Evolutionary conservation across 2,888 invertebrate genomes (phyloP).

Genomic region (Seladonia tumulorum): DNA sequence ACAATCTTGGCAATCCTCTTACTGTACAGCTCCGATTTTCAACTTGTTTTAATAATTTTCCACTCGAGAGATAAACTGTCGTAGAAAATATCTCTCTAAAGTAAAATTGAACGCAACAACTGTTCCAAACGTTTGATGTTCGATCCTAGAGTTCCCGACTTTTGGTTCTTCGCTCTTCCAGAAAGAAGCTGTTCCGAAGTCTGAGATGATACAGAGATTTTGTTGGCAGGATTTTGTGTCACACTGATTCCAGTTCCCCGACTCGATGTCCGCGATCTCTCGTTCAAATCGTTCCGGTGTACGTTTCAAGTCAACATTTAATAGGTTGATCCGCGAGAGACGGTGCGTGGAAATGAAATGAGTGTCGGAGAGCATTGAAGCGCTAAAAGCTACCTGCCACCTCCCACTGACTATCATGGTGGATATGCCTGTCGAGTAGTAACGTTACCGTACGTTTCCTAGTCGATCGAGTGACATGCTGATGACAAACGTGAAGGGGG

Average conservation of each 20-base stretch:
- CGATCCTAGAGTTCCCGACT: not conserved
- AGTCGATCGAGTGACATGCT: constrained; percentile 28
- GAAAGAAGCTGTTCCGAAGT: not conserved
- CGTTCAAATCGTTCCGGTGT: not conserved
- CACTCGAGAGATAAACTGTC: too few relatives aligned
- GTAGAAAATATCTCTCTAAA: too few relatives aligned
- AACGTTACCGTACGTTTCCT: constrained; percentile 52
- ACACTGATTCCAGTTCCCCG: not conserved
- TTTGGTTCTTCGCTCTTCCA: not conserved
- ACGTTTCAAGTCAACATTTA: constrained; percentile 46
- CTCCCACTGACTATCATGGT: constrained; percentile 73
- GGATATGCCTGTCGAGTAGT: constrained; percentile 24
- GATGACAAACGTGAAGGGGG: constrained; percentile 39
- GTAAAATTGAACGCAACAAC: not conserved
- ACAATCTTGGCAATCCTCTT: not conserved
- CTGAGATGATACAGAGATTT: not conserved
- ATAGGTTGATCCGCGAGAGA: constrained; percentile 70
- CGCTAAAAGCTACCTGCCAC: constrained; percentile 80
- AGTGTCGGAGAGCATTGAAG: constrained; percentile 71
- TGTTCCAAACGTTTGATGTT: not conserved
- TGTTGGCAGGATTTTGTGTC: not conserved
- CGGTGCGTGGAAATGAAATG: constrained; percentile 78
- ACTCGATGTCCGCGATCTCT: constrained; percentile 4
- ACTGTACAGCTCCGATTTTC: not conserved
- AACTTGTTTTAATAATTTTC: not conserved